Percentiles rank a stretch among this genome's conserved stretches.
phyloP scores from a whole-genome alignment of 2,888 invertebrate genomes.

The Leucoma salicis region DNA sequence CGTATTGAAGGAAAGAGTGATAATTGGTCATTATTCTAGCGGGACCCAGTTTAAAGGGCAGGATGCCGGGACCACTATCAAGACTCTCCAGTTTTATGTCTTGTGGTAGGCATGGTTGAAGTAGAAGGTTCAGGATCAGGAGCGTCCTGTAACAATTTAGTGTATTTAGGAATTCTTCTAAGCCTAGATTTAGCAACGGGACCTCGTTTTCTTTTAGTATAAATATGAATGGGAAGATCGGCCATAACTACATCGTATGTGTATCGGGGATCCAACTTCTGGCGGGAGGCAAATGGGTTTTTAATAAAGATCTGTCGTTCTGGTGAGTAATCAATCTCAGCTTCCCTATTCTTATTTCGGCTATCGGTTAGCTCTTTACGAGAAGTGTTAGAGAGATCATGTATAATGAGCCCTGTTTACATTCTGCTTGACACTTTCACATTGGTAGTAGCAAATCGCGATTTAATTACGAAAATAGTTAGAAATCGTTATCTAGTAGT shows the following conservation, averaged over 20 bases:
- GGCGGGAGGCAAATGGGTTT: conserved; percentile 24
- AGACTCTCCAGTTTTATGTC: conserved; percentile 14
- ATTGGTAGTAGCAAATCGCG: no score
- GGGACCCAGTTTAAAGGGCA: conserved; percentile 26
- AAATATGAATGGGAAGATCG: conserved; percentile 16
- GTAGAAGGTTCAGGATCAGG: background rate
- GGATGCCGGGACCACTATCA: conserved; percentile 16
- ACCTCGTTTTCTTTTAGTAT: no score
- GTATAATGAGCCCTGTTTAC: no score
- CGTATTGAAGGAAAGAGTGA: conserved; percentile 22
- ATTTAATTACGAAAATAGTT: no score
- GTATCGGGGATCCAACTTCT: conserved; percentile 30
- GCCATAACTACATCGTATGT: conserved; percentile 28
- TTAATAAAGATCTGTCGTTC: conserved; percentile 23
- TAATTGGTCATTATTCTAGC: conserved; percentile 22
- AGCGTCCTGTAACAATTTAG: conserved; percentile 1
- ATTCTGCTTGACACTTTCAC: no score
- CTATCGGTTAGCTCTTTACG: conserved; percentile 20
- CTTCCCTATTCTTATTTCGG: conserved; percentile 21
- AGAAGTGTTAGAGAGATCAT: conserved; percentile 9
- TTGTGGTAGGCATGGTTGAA: conserved; percentile 4
- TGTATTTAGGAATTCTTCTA: background rate
- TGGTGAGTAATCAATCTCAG: conserved; percentile 18
- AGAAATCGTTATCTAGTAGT: no score
- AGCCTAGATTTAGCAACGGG: conserved; percentile 1